Base-by-base conservation (phyloP, 2,888 invertebrate species). In the Portevinia maculata region DNA sequence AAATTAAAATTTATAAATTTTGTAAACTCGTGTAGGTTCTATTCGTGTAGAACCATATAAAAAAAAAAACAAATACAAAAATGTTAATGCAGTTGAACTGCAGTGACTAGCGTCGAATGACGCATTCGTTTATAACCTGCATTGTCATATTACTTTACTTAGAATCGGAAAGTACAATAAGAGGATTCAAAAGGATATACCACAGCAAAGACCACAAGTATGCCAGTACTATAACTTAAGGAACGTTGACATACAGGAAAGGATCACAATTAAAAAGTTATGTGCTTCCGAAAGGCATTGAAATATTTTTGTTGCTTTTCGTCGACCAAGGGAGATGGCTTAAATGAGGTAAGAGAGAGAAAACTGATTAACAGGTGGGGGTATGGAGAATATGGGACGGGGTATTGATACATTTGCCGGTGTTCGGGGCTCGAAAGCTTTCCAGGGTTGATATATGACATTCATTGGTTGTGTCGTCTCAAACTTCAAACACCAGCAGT, bases 271-370 rank as follows among this genome's bases (percentile, higher is more conserved):
- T 52, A 28, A 53, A 32, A 59, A 69, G 73, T 84, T 69, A 84
- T 84, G 84, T 86, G 85, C 81, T 85, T 86, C 65, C 84, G 65
- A 67, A 83, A 74, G 73, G 81, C 85, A 70, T 84, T 81, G 32
- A 79, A 79, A 50, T 85, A 85, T 55, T 65, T 86, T 41, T 75
- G 81, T 44, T 86, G 79, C 84, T 86, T 86, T 75, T 86, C 86
- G 70, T 85, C 79, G 53, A 60, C 70, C 55, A 87, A 75, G 67
- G 86, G 87, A 81, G 87, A 87, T 73, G 89, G 88, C 64, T 85
- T 88, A 60, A 88, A 89, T 87, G 90, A 90, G 90, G 90, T 90
- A 88, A 90, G 89, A 37, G 50, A 32, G 7, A 53, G 19, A 15
- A 52, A 39, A 9, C 7, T 1, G 7, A 15, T 15, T 53, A 19